Conservation (phyloP, 2,797 vertebrate genomes). For the Ceryle rudis region DNA sequence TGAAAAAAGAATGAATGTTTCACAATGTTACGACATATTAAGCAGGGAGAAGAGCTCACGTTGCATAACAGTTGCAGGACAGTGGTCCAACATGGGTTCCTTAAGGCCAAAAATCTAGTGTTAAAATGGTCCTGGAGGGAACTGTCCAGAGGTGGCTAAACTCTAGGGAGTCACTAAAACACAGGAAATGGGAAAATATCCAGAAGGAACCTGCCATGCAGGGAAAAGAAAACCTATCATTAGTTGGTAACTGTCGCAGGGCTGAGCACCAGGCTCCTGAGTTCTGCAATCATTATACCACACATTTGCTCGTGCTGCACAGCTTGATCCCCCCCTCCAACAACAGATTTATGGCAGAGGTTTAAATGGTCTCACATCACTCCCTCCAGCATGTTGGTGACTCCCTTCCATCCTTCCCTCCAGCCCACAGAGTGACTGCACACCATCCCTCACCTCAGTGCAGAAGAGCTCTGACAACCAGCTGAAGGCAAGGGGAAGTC, state of each 20-base stretch:
- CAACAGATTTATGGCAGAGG: not conserved
- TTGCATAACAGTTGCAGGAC: fast-evolving
- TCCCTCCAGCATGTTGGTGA: not conserved
- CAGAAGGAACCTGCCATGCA: not conserved
- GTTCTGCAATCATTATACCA: not conserved
- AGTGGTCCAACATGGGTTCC: not conserved
- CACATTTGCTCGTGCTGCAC: not conserved
- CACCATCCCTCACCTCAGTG: not conserved
- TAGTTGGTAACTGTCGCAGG: fast-evolving
- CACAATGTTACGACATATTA: fast-evolving
- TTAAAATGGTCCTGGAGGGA: not conserved
- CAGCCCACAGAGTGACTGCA: fast-evolving
- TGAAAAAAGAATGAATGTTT: not conserved
- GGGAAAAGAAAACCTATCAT: not conserved
- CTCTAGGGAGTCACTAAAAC: not conserved
- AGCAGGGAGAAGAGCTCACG: not conserved
- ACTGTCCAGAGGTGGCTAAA: not conserved
- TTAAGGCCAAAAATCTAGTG: not conserved
- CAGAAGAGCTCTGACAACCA: not conserved
- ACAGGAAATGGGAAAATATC: not conserved
- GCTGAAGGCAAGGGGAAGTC: not conserved
- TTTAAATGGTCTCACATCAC: not conserved
- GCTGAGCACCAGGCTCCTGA: fast-evolving
- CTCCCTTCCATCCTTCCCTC: not conserved
- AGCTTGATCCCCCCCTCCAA: not conserved